Evolutionary conservation across 2,888 invertebrate genomes (phyloP), one percentile per base, ranked within the genome.

Genomic region (Punctoribates punctum): DNA sequence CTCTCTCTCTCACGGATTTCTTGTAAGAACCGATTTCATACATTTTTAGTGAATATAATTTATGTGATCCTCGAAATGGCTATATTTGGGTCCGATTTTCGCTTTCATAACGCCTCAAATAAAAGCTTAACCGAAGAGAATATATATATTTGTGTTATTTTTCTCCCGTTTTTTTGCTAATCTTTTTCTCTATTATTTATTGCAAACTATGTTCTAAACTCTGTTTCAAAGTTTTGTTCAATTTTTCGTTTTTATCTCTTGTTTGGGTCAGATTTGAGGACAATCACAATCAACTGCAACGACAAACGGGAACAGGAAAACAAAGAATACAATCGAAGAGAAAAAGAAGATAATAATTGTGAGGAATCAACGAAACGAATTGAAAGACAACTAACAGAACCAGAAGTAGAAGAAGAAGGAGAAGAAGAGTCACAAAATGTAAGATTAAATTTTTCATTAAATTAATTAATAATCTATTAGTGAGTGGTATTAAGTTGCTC

Each of bases 261-360:
- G 25, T 70, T 70, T 70, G 4, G 70, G 25, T 42, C 46, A 70
- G 70, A 70, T 34, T 34, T 70, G 46, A 70, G 42, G 70, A 70
- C 70, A 70, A 70, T 70, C 70, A 42, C 70, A 70, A 70, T 34
- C 34, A 29, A 70, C 70, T 70, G 42, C 38, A 70, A 34, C 34
- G 34, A 34, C 70, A 70, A 70, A 70, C 70, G 70, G 70, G 70
- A 70, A 65, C 29, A 65, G 38, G 34, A 65, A 65, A 70, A 70
- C 70, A 70, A 38, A 70, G 20, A 20, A 70, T 9, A n/a, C 42
- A 38, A 38, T 42, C 23, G 46, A 46, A 46, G 29, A 70, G 42
- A 38, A 70, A 38, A 15, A 70, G 42, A 70, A 70, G 70, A 70
- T 25, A 70, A 65, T 65, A 34, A 17, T 65, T 34, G 62, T 65